Conservation (phyloP, 2,113 vertebrate species). For the Puffinus mauretanicus region DNA sequence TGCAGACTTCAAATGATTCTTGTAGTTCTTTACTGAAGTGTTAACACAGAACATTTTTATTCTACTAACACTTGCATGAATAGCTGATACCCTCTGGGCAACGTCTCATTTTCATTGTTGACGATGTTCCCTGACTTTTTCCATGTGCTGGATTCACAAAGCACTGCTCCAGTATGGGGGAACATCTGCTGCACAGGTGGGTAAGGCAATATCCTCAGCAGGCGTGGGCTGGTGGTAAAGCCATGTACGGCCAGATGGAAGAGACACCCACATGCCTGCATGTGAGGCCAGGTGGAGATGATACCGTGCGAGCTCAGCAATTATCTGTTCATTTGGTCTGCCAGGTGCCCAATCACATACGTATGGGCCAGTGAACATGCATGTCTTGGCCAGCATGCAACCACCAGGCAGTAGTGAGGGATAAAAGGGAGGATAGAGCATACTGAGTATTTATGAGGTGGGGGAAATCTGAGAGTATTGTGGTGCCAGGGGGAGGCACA, state of each 20-base stretch:
- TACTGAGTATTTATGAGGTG: background rate
- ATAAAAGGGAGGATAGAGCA: background rate
- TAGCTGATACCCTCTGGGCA: background rate
- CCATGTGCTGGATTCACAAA: background rate
- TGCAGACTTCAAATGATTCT: slow-evolving; percentile 27
- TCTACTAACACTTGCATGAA: background rate
- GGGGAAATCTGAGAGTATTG: background rate
- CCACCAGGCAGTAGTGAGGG: background rate
- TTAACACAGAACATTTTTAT: slow-evolving; percentile 35
- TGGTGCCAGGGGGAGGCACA: background rate
- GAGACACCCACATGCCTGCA: background rate
- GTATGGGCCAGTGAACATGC: background rate
- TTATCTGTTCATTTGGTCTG: background rate
- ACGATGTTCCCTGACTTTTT: background rate
- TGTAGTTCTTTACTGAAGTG: slow-evolving; percentile 22
- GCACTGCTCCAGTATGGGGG: background rate
- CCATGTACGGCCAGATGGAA: background rate
- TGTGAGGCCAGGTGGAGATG: background rate
- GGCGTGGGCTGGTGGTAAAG: background rate
- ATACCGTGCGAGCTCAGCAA: background rate
- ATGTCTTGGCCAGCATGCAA: background rate
- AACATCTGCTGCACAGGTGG: background rate
- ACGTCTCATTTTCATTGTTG: background rate
- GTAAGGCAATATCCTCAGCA: background rate
- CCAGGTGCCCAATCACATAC: rapidly evolving